These are phyloP conservation scores for Drosophila acutilabella DNA, from an alignment of 2,888 invertebrate genomes.

Conservation along the genomic window DNA sequence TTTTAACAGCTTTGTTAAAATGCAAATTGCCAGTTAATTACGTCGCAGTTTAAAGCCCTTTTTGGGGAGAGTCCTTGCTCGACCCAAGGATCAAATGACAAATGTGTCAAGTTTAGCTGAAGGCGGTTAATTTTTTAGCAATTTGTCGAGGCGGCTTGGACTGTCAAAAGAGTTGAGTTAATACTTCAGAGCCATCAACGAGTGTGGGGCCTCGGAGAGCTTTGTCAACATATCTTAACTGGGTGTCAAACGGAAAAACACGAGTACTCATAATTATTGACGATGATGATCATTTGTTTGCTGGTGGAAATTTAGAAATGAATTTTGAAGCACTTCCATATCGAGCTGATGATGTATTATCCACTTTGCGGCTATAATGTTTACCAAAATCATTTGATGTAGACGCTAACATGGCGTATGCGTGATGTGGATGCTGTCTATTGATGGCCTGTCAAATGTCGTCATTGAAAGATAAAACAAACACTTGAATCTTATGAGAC, in stretches of 20 bases:
- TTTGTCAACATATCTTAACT: constrained; percentile 50
- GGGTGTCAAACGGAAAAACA: constrained; percentile 30
- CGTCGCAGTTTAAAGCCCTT: constrained; percentile 25
- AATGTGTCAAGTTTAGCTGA: constrained; percentile 47
- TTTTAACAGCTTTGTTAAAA: constrained; percentile 41
- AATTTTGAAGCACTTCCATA: constrained; percentile 19
- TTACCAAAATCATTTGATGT: constrained; percentile 42
- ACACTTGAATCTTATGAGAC: constrained; percentile 38
- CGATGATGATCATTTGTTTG: constrained; percentile 17
- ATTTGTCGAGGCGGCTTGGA: constrained; percentile 4
- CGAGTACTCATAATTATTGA: constrained; percentile 2
- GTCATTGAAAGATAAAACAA: constrained; percentile 56
- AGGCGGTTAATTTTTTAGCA: constrained; percentile 15
- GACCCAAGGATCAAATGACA: constrained; percentile 62
- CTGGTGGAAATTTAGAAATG: constrained; percentile 20
- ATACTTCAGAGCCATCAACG: constrained; percentile 21
- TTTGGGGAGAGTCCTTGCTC: constrained; percentile 6
- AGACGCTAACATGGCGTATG: constrained; percentile 46
- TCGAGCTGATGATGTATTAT: constrained; percentile 25
- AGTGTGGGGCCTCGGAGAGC: constrained; percentile 38
- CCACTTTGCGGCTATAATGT: constrained; percentile 28
- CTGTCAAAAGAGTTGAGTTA: constrained; percentile 30
- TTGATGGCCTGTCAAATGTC: constrained; percentile 68
- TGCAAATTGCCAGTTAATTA: constrained; percentile 74
- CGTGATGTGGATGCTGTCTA: constrained; percentile 44